Base-by-base conservation (phyloP, 2,113 vertebrate genomes). In the Rafetus swinhoei region DNA sequence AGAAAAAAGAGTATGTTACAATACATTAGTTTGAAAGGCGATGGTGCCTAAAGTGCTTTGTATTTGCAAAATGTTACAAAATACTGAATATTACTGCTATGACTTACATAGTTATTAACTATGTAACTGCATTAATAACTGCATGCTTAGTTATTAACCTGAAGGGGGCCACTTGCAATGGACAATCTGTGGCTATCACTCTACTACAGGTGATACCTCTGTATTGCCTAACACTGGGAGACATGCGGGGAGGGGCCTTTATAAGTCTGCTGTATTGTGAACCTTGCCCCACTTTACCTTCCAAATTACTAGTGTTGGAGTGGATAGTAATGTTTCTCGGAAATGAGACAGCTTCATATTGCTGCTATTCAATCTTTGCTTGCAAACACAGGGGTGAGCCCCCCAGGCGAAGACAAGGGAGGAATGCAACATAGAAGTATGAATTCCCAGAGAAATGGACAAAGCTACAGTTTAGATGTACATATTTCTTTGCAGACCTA, bases 261-360 rank as follows among this genome's bases (percentile, higher is more conserved):
- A 1, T 39, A 81, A 91, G 82, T 1, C 1, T 62, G 84, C 94
- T 27, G 65, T 88, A 53, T 39, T 77, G 79, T 79, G 89, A 90
- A 55, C 84, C 0, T 6, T 79, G 85, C 19, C 60, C 90, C 90
- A 83, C 32, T 9, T 62, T 54, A 39, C 27, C 88, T 29, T 83
- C 79, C 59, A 50, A 52, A 52, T 82, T 14, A 59, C 45, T 45
- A 45, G 45, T 45, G 45, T 45, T 45, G 45, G 45, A 45, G 45
- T 45, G 45, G 45, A 45, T 45, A 0, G 59, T 0, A 0, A 1
- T 6, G 45, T 35, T 55, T 56, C 69, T 69, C 69, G 85, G 65
- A 83, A 60, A 81, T 12, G 14, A 50, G 57, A 39, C 35, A 56
- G 22, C 5, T 9, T 57, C 56, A 45, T 95, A 83, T 2, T 6